Percentiles rank a stretch among this genome's conserved stretches.
Conservation (phyloP, 2,797 vertebrate genomes). For the Anguilla anguilla region DNA sequence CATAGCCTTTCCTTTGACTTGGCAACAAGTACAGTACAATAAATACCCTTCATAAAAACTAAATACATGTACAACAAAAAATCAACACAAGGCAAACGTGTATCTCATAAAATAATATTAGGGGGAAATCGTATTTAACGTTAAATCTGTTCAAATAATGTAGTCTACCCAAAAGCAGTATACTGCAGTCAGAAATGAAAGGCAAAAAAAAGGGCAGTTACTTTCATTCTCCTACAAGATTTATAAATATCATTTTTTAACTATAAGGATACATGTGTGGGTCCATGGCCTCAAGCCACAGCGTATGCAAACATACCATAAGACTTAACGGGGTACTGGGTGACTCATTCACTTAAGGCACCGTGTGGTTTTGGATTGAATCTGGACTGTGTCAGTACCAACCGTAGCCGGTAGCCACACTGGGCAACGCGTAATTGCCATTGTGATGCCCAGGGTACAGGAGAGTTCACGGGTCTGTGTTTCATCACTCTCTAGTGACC, state of each 20-base stretch:
- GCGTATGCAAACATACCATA: too few species aligned
- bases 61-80: conserved; percentile 3
- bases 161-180: not conserved
- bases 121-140: not conserved
- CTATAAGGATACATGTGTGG: too few species aligned
- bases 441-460: too few species aligned
- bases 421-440: too few species aligned
- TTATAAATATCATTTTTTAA: too few species aligned
- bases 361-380: too few species aligned
- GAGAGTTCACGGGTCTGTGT: too few species aligned
- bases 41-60: conserved; percentile 14
- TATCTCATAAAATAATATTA: not conserved
- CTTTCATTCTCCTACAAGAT: not conserved
- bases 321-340: too few species aligned
- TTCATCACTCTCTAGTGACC: not conserved
- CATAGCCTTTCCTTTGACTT: conserved; percentile 22
- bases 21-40: not conserved
- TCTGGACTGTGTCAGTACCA: too few species aligned
- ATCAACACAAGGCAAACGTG: conserved; percentile 9
- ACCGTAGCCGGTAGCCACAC: too few species aligned
- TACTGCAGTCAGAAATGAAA: not conserved
- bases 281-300: too few species aligned
- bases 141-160: not conserved
- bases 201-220: not conserved
- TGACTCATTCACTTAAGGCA: too few species aligned